Evolutionary conservation across 1,140 invertebrate species (phyloP), one percentile per base, ranked within the genome.

Genomic region (Agraylea sexmaculata): DNA sequence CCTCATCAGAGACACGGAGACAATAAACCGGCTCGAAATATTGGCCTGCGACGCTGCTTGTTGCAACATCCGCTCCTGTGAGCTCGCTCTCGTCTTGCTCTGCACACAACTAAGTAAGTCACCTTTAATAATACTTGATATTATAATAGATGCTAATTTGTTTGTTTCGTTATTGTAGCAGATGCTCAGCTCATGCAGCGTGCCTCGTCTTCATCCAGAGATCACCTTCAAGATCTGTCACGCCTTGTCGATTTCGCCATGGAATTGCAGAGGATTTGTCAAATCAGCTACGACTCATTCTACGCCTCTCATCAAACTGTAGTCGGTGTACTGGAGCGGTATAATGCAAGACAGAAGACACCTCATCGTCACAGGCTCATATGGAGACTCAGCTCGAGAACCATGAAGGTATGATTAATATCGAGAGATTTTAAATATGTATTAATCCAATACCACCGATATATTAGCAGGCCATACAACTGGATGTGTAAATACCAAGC

Each of bases 341-440:
- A 85, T 57, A 80, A 83, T 54, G 75, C 72, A 22, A 72, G 81
- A 54, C 67, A 71, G 28, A 75, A 77, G 53, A 74, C 71, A 45
- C 74, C 78, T 12, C 74, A 81, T 49, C 70, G 77, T 17, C 81
- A 85, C 60, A 72, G 78, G 29, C 70, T 85, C 32, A 75, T 82
- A 39, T 84, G 82, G 81, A 62, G 71, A 52, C 59, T 79, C 21
- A 76, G 73, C 38, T 75, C 73, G 37, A 59, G 76, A 39, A 80
- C 77, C 31, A 68, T 77, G 45, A 66, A 65, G 60, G 63, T 65
- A n/a, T n/a, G n/a, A n/a, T n/a, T n/a, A n/a, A n/a, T n/a, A n/a
- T n/a, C n/a, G n/a, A n/a, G n/a, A n/a, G n/a, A n/a, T n/a, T n/a
- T n/a, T n/a, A n/a, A n/a, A n/a, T n/a, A n/a, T n/a, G n/a, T n/a